Evolutionary conservation across 1,140 invertebrate genomes (phyloP), one percentile per base, ranked within the genome.

Genomic region (Cherax destructor): DNA sequence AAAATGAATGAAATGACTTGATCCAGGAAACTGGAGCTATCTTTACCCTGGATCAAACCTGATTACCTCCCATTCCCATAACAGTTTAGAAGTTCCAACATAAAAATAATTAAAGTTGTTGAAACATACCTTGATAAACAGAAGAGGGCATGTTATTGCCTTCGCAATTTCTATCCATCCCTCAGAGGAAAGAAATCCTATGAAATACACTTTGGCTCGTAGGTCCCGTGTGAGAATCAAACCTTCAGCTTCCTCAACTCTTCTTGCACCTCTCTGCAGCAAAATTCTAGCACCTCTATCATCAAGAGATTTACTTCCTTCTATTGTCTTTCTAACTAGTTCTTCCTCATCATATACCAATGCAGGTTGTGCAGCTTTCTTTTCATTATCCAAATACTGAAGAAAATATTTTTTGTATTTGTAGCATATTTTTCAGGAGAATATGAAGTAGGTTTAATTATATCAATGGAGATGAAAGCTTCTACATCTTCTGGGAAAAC

Each of bases 81-180:
- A 74, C 41, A 85, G 11, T 47, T 83, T 13, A 11, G 47, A 65
- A 4, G 0, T 50, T 41, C 30, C 30, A n/a, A n/a, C 30, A 41
- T 41, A 2, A 9, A 4, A 30, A 61, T 24, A 41, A 21, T 30
- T 30, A 77, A 95, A 91, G 97, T 96, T 61, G 41, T 13, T 30
- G 30, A 41, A 86, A 49, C 21, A 88, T 84, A 92, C 92, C 87
- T 89, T 93, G n/a, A 92, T 76, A 52, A 93, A 30, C 24, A 93
- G 80, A n/a, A 90, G 21, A 77, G 92, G 92, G 56, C 91, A 93
- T 16, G 65, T 92, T 30, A 93, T 93, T 21, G 81, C 47, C 18
- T 65, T 86, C 24, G 92, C 92, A 56, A 87, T 41, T 47, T 85
- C 92, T 18, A 83, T 2, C 92, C 92, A 93, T 11, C 56, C 91